Evolutionary conservation across 2,888 invertebrate species (phyloP).

Genomic region (Caenorhabditis afra): DNA sequence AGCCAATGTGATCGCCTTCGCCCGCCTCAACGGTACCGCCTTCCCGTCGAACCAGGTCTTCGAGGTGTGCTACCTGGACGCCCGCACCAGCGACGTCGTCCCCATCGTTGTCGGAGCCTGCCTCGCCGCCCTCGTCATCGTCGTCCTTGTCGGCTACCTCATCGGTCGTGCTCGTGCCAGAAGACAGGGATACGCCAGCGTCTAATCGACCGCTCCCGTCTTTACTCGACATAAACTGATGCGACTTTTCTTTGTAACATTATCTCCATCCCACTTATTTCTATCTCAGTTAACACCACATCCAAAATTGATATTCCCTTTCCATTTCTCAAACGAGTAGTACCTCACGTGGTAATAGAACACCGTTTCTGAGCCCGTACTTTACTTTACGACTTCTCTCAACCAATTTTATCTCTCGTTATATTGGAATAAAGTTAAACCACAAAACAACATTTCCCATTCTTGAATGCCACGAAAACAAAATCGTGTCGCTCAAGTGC

Average conservation of each 20-base stretch:
- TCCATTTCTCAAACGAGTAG: conserved; percentile 56
- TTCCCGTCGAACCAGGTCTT: conserved; percentile 72
- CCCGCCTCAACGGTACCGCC: conserved; percentile 53
- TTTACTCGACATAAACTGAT: conserved; percentile 2
- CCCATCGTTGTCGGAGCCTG: conserved; percentile 97
- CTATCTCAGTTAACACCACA: conserved; percentile 42
- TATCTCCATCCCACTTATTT: conserved; percentile 12
- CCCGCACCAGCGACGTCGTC: conserved; percentile 86
- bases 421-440: conserved; percentile 32
- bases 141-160: conserved; percentile 93
- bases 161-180: conserved; percentile 87
- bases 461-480: no score
- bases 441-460: conserved; percentile 12
- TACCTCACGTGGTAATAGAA: conserved; percentile 55
- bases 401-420: background rate
- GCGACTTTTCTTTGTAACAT: background rate
- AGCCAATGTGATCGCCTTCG: conserved; percentile 72
- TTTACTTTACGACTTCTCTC: background rate
- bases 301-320: conserved; percentile 32
- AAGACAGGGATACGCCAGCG: conserved; percentile 79
- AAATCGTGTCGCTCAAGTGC: no score
- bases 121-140: conserved; percentile 90
- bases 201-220: conserved; percentile 66
- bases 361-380: conserved; percentile 52
- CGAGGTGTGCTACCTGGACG: conserved; percentile 75